phyloP scores from a whole-genome alignment of 2,113 vertebrate species.

The Eupsittula cactorum region DNA sequence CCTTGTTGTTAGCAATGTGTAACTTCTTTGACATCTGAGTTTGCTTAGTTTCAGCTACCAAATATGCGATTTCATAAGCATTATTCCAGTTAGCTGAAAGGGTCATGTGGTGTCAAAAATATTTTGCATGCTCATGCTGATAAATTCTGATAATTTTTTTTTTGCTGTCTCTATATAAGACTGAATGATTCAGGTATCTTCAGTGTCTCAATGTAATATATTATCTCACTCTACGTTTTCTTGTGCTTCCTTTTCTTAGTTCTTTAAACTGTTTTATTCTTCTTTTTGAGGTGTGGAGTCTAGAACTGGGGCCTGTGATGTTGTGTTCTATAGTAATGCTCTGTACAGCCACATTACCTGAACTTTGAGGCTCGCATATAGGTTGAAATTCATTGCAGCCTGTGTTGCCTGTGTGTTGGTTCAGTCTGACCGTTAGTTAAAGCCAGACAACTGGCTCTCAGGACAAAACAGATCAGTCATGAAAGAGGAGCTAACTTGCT shows the following conservation, averaged over 20 bases:
- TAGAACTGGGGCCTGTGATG: rapidly evolving
- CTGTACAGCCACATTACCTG: background rate
- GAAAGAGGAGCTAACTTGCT: background rate
- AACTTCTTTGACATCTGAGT: background rate
- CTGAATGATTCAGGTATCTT: background rate
- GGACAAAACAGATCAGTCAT: background rate
- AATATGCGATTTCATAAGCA: background rate
- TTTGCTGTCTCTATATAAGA: background rate
- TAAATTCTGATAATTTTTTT: background rate
- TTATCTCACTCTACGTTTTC: background rate
- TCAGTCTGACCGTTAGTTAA: background rate
- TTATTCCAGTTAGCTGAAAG: background rate
- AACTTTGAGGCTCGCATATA: rapidly evolving
- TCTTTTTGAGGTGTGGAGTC: background rate
- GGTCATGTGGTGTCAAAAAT: background rate
- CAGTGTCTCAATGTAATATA: background rate
- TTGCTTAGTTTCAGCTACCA: background rate
- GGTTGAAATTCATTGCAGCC: background rate
- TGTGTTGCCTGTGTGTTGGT: background rate
- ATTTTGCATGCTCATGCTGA: background rate
- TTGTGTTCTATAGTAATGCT: background rate
- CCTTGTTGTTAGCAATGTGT: background rate
- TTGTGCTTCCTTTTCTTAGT: background rate
- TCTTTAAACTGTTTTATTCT: background rate
- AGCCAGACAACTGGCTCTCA: background rate